Evolutionary conservation across 1,140 invertebrate species (phyloP).

Genomic region (Papilio dardanus): DNA sequence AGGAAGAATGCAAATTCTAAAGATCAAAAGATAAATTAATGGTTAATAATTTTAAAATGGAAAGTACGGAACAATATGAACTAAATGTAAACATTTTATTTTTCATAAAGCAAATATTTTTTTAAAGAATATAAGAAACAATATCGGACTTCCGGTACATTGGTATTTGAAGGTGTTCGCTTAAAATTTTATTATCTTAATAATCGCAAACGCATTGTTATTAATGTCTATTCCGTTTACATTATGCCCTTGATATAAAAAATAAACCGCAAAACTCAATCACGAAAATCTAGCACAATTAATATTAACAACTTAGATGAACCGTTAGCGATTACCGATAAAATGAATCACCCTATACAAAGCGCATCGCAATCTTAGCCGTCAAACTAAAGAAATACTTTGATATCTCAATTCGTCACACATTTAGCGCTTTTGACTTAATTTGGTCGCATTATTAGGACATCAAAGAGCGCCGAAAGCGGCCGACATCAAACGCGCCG

Average conservation of each 20-base stretch:
- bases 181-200: background rate
- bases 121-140: too few species aligned
- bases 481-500: conserved; percentile 64
- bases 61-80: too few species aligned
- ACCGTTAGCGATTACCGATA: background rate
- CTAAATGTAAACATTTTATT: too few species aligned
- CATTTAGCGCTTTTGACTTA: conserved; percentile 78
- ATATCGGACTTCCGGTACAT: background rate
- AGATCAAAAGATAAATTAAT: too few species aligned
- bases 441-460: conserved; percentile 79
- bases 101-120: too few species aligned
- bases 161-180: background rate
- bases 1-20: too few species aligned
- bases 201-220: background rate
- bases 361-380: conserved; percentile 47
- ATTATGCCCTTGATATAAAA: conserved; percentile 14
- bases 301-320: background rate
- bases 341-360: conserved; percentile 33
- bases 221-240: background rate
- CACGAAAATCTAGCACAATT: conserved; percentile 27
- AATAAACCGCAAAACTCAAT: background rate
- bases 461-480: conserved; percentile 72
- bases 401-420: conserved; percentile 79
- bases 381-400: conserved; percentile 70
- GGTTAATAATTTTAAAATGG: too few species aligned